Conservation (phyloP, 2,888 invertebrate species). For the Tetramorium bicarinatum region DNA sequence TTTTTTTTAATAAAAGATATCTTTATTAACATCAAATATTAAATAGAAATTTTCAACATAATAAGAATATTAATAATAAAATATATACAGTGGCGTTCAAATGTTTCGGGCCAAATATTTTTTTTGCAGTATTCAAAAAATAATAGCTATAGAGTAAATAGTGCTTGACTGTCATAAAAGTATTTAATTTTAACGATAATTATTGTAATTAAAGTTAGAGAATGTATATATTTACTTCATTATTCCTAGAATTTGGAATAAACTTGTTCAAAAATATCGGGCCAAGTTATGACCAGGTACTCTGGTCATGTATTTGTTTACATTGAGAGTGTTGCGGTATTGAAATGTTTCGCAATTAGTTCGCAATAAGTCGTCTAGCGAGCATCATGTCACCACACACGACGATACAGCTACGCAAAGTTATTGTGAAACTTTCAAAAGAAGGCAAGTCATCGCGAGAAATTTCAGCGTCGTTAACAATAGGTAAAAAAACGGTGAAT, state of each 20-base stretch:
- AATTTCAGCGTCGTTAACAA: too few relatives aligned
- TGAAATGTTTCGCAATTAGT: too few relatives aligned
- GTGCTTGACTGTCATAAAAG: background rate
- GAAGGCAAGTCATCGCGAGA: too few relatives aligned
- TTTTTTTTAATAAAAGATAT: too few relatives aligned
- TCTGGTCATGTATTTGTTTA: background rate
- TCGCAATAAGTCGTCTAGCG: too few relatives aligned
- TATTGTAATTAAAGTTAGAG: background rate
- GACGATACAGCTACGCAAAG: too few relatives aligned
- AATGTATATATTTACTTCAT: conserved; percentile 16
- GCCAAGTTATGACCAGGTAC: background rate
- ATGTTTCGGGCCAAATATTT: background rate
- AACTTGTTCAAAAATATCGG: conserved; percentile 19
- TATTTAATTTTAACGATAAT: background rate
- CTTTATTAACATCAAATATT: too few relatives aligned
- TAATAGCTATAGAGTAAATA: background rate
- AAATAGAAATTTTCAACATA: too few relatives aligned
- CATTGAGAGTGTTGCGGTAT: background rate
- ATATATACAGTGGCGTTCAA: conserved; percentile 10
- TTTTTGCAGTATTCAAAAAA: conserved; percentile 4
- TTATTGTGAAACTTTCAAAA: too few relatives aligned
- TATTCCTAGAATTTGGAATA: background rate
- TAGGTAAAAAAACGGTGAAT: too few relatives aligned
- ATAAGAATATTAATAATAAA: too few relatives aligned
- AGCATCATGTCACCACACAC: too few relatives aligned